These are phyloP conservation scores for Stegastes partitus DNA, from an alignment of 2,113 vertebrate genomes.

Conservation along the genomic window DNA sequence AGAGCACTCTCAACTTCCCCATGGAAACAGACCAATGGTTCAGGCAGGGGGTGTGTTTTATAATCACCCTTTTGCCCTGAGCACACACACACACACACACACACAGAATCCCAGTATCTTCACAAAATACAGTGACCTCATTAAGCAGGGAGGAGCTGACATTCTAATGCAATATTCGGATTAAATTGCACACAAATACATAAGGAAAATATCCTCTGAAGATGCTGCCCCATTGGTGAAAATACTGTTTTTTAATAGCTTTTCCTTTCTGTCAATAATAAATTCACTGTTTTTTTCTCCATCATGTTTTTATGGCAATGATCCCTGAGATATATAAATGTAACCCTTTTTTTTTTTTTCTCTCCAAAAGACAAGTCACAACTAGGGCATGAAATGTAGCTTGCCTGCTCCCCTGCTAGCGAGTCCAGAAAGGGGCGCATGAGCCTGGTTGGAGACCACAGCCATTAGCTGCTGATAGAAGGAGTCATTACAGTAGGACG, in stretches of 20 bases:
- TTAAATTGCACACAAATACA: not conserved
- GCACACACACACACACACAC: slow-evolving; percentile 9
- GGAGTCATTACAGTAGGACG: not conserved
- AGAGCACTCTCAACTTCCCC: slow-evolving; percentile 60
- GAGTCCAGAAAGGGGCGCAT: slow-evolving; percentile 6
- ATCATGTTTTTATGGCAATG: not conserved
- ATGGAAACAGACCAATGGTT: slow-evolving; percentile 63
- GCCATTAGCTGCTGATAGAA: slow-evolving; percentile 24
- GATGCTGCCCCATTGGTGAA: not conserved
- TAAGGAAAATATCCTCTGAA: not conserved
- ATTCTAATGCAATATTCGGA: slow-evolving; percentile 9
- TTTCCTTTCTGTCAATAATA: not conserved
- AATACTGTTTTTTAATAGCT: not conserved
- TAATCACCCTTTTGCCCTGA: slow-evolving; percentile 27
- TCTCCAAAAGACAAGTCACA: slow-evolving; percentile 33
- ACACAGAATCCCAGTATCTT: not conserved
- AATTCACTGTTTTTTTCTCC: slow-evolving; percentile 2
- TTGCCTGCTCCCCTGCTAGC: not conserved
- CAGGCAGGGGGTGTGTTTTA: slow-evolving; percentile 26
- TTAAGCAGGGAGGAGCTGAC: slow-evolving; percentile 24
- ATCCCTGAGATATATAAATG: slow-evolving; percentile 26
- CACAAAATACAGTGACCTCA: slow-evolving; percentile 30
- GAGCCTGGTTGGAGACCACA: not conserved
- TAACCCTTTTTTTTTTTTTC: slow-evolving; percentile 17
- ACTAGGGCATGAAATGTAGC: slow-evolving; percentile 45